These are phyloP conservation scores for Troides aeacus DNA, from an alignment of 2,888 invertebrate species.

Conservation along the genomic window DNA sequence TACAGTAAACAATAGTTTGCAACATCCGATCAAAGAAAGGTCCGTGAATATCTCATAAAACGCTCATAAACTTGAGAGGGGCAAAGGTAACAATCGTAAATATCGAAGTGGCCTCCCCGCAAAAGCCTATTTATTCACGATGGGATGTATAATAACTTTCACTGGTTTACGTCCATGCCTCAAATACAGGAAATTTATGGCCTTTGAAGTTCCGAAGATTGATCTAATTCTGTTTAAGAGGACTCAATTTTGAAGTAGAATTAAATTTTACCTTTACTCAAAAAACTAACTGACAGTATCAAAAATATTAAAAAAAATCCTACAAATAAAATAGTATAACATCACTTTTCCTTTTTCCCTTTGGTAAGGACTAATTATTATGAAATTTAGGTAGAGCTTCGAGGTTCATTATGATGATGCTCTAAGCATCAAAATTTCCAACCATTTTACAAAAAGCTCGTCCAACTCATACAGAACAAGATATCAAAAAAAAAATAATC, in stretches of 20 bases:
- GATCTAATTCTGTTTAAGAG: background rate
- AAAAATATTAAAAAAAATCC: too few relatives aligned
- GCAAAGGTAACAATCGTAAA: conserved; percentile 17
- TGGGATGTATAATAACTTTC: conserved; percentile 10
- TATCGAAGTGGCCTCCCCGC: conserved; percentile 9
- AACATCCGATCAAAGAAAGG: conserved; percentile 15
- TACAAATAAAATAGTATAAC: too few relatives aligned
- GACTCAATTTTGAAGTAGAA: background rate
- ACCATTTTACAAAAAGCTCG: too few relatives aligned
- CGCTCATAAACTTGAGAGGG: conserved; percentile 18
- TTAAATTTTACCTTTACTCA: background rate
- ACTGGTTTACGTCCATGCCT: conserved; percentile 12
- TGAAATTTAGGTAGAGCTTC: too few relatives aligned
- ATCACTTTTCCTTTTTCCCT: too few relatives aligned
- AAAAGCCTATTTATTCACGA: conserved; percentile 18
- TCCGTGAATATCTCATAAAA: conserved; percentile 8
- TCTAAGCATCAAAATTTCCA: too few relatives aligned
- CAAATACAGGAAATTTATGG: conserved; percentile 13
- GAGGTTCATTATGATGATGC: too few relatives aligned
- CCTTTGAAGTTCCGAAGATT: conserved; percentile 2
- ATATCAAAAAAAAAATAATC: too few relatives aligned
- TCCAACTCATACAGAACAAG: too few relatives aligned
- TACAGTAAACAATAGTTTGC: background rate
- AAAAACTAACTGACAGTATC: too few relatives aligned
- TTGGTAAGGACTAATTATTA: too few relatives aligned